These are phyloP conservation scores for Antheraea pernyi DNA, from an alignment of 1,140 invertebrate species.

Conservation along the genomic window DNA sequence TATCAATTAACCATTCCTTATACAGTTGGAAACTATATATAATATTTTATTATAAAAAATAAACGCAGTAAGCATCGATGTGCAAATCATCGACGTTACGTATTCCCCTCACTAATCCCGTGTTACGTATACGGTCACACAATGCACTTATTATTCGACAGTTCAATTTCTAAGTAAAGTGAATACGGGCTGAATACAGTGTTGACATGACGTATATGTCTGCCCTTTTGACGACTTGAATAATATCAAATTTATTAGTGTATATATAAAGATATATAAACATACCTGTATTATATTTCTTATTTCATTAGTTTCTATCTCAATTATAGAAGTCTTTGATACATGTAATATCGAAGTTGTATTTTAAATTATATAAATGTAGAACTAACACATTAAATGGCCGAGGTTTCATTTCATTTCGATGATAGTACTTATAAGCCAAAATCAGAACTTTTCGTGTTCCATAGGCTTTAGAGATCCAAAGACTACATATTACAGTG, in stretches of 20 bases:
- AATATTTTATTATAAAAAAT: neutral
- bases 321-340: too few species aligned
- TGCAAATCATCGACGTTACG: conserved; percentile 66
- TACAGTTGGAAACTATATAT: too few species aligned
- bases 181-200: conserved; percentile 64
- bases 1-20: neutral
- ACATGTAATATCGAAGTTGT: too few species aligned
- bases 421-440: too few species aligned
- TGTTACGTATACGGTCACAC: conserved; percentile 70
- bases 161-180: conserved; percentile 76
- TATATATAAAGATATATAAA: conserved; percentile 19
- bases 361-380: too few species aligned
- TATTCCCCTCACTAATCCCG: conserved; percentile 74
- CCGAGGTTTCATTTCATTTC: too few species aligned
- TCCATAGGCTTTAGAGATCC: too few species aligned
- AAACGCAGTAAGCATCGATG: conserved; percentile 17
- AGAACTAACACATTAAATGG: too few species aligned
- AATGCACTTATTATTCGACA: conserved; percentile 78
- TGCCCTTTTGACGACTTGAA: conserved; percentile 62
- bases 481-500: too few species aligned
- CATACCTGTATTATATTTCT: conserved; percentile 4
- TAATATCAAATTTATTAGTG: conserved; percentile 35
- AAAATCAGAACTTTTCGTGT: too few species aligned
- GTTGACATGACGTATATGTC: conserved; percentile 63
- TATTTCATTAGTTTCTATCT: neutral